Percentiles rank a stretch among this genome's conserved stretches.
phyloP scores from a whole-genome alignment of 2,888 invertebrate genomes.

The Patella depressa region DNA sequence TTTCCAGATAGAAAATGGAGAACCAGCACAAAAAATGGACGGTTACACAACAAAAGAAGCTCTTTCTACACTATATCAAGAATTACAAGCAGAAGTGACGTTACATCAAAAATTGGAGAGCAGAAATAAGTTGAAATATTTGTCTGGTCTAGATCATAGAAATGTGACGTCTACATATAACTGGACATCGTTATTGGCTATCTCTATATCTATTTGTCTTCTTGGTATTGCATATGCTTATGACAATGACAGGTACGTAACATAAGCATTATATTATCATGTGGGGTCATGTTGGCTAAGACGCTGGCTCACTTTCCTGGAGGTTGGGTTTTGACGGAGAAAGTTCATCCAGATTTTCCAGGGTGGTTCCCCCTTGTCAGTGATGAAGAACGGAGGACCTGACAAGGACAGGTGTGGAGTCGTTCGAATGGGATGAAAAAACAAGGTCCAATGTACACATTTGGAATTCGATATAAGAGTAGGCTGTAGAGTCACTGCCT shows the following conservation, averaged over 20 bases:
- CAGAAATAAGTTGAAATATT: conserved; percentile 27
- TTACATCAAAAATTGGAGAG: conserved; percentile 26
- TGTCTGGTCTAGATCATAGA: conserved; percentile 37
- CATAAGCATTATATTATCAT: too few species aligned
- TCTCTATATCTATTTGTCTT: conserved; percentile 29
- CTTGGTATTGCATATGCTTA: conserved; percentile 38
- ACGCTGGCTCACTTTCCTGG: too few species aligned
- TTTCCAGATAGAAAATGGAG: neutral
- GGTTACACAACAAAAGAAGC: conserved; percentile 43
- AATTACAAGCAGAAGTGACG: conserved; percentile 42
- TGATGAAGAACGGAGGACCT: too few species aligned
- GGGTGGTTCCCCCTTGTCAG: too few species aligned
- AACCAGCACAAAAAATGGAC: neutral
- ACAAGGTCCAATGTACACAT: too few species aligned
- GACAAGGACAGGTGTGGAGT: too few species aligned
- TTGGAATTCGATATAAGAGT: too few species aligned
- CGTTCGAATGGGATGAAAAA: too few species aligned
- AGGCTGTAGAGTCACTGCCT: too few species aligned
- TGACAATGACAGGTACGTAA: conserved; percentile 35
- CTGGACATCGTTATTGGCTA: conserved; percentile 45
- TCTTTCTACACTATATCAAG: conserved; percentile 44
- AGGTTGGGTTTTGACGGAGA: too few species aligned
- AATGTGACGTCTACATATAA: conserved; percentile 48
- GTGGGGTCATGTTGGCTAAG: too few species aligned
- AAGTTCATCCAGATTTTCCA: too few species aligned